phyloP scores from a whole-genome alignment of 2,113 vertebrate genomes.

The Pangasianodon gigas region DNA sequence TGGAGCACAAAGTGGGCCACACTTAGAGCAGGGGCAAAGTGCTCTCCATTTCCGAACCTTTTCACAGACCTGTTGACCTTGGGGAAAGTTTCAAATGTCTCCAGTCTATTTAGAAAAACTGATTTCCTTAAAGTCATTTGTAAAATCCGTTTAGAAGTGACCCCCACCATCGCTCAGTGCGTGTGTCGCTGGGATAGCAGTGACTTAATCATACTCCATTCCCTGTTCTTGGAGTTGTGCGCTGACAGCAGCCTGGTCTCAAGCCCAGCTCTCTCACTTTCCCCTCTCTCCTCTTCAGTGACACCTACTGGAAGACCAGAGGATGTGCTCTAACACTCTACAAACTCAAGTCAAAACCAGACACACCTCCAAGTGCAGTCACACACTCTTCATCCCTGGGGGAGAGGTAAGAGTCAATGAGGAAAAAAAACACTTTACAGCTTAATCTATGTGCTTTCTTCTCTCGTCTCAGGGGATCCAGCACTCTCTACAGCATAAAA shows the following conservation, averaged over 20 bases:
- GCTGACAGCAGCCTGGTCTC: conserved; percentile 36
- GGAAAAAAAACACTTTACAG: conserved; percentile 32
- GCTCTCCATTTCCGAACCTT: conserved; percentile 36
- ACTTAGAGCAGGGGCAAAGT: conserved; percentile 29
- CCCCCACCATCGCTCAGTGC: conserved; percentile 15
- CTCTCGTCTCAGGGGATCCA: conserved; percentile 22
- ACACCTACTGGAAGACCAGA: conserved; percentile 58
- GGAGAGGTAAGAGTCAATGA: conserved; percentile 5
- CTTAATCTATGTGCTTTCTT: conserved; percentile 29
- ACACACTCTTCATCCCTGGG: conserved; percentile 13
- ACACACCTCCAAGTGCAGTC: conserved; percentile 24
- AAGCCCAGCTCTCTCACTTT: conserved; percentile 17
- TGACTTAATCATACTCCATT: conserved; percentile 40
- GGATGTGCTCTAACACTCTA: not conserved
- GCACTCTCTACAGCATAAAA: not conserved
- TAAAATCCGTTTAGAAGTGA: conserved; percentile 46
- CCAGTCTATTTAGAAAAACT: conserved; percentile 27
- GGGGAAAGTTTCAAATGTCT: conserved; percentile 35
- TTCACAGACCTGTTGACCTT: conserved; percentile 20
- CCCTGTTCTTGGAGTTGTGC: conserved; percentile 28
- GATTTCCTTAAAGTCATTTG: conserved; percentile 46
- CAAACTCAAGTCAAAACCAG: not conserved
- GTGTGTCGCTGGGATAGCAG: conserved; percentile 27
- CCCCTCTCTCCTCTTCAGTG: conserved; percentile 54
- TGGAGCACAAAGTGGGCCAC: conserved; percentile 18